phyloP scores from a whole-genome alignment of 2,888 invertebrate species.

The Cryptus armator region DNA sequence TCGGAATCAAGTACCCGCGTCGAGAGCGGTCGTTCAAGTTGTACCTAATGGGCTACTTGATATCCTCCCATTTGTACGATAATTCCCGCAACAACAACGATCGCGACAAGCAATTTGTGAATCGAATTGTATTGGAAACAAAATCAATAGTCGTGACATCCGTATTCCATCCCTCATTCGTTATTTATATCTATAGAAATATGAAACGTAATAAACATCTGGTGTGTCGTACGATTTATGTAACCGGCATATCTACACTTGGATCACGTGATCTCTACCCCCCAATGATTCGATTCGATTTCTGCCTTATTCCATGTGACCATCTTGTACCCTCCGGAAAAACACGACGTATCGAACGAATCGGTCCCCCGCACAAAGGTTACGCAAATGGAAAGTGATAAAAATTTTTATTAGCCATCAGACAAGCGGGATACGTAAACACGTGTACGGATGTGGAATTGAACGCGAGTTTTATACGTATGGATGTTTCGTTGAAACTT shows the following conservation, averaged over 20 bases:
- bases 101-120: conserved; percentile 11
- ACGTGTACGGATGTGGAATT: neutral
- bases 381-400: conserved; percentile 20
- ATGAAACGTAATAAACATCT: conserved; percentile 9
- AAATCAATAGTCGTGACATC: neutral
- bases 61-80: neutral
- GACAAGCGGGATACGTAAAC: conserved; percentile 6
- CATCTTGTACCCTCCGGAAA: neutral
- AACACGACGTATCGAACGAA: neutral
- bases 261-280: neutral
- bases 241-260: conserved; percentile 6
- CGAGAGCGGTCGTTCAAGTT: conserved; percentile 7
- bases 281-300: conserved; percentile 10
- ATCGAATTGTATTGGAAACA: neutral
- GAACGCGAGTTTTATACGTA: conserved; percentile 1
- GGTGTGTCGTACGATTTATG: neutral
- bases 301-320: neutral
- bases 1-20: conserved; percentile 3
- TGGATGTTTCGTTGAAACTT: conserved; percentile 8
- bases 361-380: neutral
- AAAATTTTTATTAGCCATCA: conserved; percentile 20
- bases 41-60: conserved; percentile 2
- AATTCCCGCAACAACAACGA: neutral
- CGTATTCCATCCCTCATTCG: neutral
- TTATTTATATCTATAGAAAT: neutral